Evolutionary conservation across 2,888 invertebrate species (phyloP), one percentile per base, ranked within the genome.

Genomic region (Prosopocoilus inquinatus): DNA sequence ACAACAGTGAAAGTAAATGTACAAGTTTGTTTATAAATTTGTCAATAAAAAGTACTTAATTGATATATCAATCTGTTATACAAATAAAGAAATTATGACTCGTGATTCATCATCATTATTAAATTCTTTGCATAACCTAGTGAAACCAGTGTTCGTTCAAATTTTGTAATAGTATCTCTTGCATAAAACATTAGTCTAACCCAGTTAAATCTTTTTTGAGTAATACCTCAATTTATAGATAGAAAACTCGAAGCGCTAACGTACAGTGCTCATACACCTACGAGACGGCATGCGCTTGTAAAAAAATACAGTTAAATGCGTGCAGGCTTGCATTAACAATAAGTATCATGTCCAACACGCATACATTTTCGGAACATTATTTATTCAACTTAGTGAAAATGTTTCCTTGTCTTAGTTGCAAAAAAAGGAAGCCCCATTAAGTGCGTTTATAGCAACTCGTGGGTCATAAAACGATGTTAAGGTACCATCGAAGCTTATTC

Each of bases 301-400:
- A 44, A 55, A 54, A 50, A 55, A 50, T 55, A 55, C 55, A 50
- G 55, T 55, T 55, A 55, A 46, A 38, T 54, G 48, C 28, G 50
- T 44, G 39, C 15, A 34, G 47, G 13, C 46, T 13, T 50, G 55
- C 50, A 55, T 55, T 55, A 50, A 38, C 34, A 50, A 55, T 47
- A 39, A 39, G 46, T 46, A 16, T 45, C 13, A 46, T 45, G 46
- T 20, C 35, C 41, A 16, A 11, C 12, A 15, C 41, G 41, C 12
- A 47, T 51, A 46, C 51, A 50, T 51, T 43, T 50, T 41, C 35
- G 16, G 39, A 47, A 32, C 20, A 20, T 36, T 44, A 44, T 44
- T 46, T 32, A 48, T 13, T 48, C 41, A 36, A 32, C 47, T 33
- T 41, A 53, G 36, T 50, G 50, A 8, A 32, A 16, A 9, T 48